phyloP scores from a whole-genome alignment of 2,888 invertebrate species.

The Nemoura dubitans region DNA sequence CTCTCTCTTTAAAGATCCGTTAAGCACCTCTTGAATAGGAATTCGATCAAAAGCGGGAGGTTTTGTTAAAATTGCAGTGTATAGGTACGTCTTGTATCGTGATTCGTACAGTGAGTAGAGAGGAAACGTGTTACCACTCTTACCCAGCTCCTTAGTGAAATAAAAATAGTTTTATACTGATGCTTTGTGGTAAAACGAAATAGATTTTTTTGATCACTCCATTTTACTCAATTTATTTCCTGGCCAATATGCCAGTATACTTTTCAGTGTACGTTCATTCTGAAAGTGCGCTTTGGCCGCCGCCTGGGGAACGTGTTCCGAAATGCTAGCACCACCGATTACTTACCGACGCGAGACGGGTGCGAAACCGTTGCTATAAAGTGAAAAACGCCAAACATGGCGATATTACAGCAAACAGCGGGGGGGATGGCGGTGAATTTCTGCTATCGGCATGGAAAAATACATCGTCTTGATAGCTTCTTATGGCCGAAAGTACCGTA shows the following conservation, averaged over 20 bases:
- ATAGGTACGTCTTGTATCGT: background rate
- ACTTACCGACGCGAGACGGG: background rate
- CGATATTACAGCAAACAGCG: background rate
- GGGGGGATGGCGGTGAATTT: background rate
- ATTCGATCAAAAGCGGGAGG: background rate
- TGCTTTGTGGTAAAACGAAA: background rate
- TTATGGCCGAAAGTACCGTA: background rate
- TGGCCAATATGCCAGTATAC: background rate
- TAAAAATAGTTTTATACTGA: background rate
- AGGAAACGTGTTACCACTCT: background rate
- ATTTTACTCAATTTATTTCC: background rate
- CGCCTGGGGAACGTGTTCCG: background rate
- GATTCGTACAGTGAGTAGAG: background rate
- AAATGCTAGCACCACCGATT: background rate
- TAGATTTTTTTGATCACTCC: background rate
- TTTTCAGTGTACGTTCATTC: background rate
- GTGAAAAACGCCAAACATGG: background rate
- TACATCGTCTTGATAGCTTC: background rate
- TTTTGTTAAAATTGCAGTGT: background rate
- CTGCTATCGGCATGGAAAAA: background rate
- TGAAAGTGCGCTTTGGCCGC: background rate
- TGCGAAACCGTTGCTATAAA: background rate
- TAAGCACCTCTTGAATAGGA: constrained; percentile 12
- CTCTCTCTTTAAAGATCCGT: background rate
- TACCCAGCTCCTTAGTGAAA: background rate